These are phyloP conservation scores for Baccha elongata DNA, from an alignment of 2,888 invertebrate species.

Conservation along the genomic window DNA sequence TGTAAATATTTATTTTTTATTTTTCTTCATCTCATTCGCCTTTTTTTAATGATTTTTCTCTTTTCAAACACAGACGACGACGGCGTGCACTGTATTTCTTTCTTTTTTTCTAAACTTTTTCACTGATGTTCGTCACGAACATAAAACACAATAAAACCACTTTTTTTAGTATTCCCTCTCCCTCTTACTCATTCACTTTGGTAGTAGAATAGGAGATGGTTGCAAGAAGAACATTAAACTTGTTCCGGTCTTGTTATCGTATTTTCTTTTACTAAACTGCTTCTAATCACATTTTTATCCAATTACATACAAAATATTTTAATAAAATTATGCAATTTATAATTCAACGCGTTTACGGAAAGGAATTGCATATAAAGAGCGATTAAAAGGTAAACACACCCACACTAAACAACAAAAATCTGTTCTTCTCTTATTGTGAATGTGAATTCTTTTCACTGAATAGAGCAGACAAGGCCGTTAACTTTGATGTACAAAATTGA, in stretches of 20 bases:
- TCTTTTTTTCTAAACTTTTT: conserved; percentile 10
- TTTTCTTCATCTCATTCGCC: conserved; percentile 12
- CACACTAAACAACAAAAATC: conserved; percentile 58
- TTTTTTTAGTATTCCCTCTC: conserved; percentile 20
- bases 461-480: conserved; percentile 66
- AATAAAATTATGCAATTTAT: conserved; percentile 42
- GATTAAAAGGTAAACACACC: conserved; percentile 69
- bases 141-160: conserved; percentile 41
- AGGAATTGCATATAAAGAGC: too few species aligned
- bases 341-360: conserved; percentile 25
- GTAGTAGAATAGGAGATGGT: conserved; percentile 7
- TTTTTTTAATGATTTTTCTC: conserved; percentile 8
- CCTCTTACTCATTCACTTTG: conserved; percentile 5
- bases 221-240: conserved; percentile 38
- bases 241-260: conserved; percentile 57
- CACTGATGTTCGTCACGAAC: conserved; percentile 44
- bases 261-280: conserved; percentile 17
- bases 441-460: conserved; percentile 30
- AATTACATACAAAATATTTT: conserved; percentile 41
- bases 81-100: background rate
- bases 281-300: conserved; percentile 41
- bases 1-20: conserved; percentile 25
- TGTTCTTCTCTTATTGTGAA: background rate
- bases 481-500: conserved; percentile 19
- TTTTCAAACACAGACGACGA: background rate